Evolutionary conservation across 2,113 vertebrate genomes (phyloP).

Genomic region (Platysternon megacephalum): DNA sequence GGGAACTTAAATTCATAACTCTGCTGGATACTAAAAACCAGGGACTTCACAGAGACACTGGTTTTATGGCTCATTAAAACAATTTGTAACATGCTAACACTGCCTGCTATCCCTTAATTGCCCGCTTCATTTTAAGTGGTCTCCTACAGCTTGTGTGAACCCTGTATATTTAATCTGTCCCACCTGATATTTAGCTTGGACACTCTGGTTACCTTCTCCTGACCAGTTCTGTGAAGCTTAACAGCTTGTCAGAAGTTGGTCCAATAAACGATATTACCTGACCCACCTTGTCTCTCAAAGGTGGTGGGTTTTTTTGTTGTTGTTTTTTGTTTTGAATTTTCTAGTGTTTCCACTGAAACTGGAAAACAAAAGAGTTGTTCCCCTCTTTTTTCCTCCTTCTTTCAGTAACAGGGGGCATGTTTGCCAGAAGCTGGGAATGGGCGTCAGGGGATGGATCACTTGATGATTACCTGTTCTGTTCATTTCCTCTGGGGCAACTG

Average conservation of each 20-base stretch:
- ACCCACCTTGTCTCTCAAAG: not conserved
- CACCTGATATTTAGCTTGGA: not conserved
- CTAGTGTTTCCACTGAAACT: not conserved
- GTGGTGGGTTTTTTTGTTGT: not conserved
- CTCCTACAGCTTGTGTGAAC: not conserved
- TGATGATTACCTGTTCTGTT: no score
- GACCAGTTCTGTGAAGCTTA: not conserved
- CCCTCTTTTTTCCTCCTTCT: not conserved
- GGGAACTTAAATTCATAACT: not conserved
- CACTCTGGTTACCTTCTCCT: not conserved
- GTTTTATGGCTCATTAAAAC: not conserved
- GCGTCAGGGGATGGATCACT: no score
- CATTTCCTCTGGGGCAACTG: no score
- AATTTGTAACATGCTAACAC: not conserved
- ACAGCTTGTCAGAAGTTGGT: not conserved
- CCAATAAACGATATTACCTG: not conserved
- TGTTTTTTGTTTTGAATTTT: not conserved
- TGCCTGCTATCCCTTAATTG: not conserved
- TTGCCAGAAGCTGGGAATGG: no score
- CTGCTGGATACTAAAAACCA: not conserved
- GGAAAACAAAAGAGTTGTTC: not conserved
- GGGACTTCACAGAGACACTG: not conserved
- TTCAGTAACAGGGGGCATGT: no score
- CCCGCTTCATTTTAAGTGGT: not conserved
- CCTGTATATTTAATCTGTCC: not conserved